Evolutionary conservation across 2,888 invertebrate genomes (phyloP).

Genomic region (Steinernema hermaphroditum): DNA sequence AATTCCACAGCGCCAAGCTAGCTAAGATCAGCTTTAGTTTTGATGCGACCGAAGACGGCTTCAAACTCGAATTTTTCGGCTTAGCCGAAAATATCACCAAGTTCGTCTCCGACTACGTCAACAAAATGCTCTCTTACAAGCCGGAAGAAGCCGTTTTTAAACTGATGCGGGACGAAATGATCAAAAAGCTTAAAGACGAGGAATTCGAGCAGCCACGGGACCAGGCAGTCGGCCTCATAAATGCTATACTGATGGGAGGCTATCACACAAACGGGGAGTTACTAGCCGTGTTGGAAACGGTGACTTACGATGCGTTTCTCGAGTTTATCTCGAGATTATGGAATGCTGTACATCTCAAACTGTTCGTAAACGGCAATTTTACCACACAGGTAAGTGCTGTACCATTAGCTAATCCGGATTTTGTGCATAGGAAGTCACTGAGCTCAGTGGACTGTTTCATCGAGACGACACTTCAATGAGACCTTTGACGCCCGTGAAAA

Average conservation of each 20-base stretch:
- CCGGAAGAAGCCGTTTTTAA: background rate
- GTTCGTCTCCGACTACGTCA: background rate
- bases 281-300: background rate
- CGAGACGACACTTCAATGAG: background rate
- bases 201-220: background rate
- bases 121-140: background rate
- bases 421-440: too few relatives aligned
- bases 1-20: too few relatives aligned
- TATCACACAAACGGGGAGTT: background rate
- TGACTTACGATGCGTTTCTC: background rate
- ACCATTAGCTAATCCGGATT: background rate
- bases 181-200: background rate
- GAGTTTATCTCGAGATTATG: background rate
- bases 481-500: background rate
- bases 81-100: background rate
- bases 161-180: background rate
- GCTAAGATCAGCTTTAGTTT: too few relatives aligned
- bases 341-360: background rate
- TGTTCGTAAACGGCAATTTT: background rate
- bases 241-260: background rate
- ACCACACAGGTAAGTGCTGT: background rate
- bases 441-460: too few relatives aligned
- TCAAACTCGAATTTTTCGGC: too few relatives aligned
- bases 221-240: background rate
- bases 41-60: too few relatives aligned